Conservation (phyloP, 2,888 invertebrate genomes). For the Thymelicus acteon region DNA sequence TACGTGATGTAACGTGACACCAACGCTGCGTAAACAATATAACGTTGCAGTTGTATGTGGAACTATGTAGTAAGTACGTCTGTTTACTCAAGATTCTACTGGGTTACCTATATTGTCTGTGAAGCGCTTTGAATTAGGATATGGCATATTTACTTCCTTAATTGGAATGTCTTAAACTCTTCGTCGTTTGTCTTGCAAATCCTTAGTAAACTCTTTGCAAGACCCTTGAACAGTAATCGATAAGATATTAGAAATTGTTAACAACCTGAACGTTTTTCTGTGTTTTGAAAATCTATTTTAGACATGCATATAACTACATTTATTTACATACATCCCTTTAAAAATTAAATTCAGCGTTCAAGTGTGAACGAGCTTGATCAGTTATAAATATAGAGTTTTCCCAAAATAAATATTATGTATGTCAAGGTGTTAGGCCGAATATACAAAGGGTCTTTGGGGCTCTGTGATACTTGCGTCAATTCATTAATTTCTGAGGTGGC, state of each 20-base stretch:
- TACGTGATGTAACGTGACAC: constrained; percentile 17
- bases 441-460: no score
- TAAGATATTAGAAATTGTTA: no score
- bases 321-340: not conserved
- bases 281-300: no score
- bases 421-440: not conserved
- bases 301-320: no score
- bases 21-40: not conserved
- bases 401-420: not conserved
- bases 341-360: not conserved
- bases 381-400: not conserved
- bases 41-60: not conserved
- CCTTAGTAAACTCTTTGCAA: no score
- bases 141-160: no score
- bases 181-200: no score
- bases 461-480: no score
- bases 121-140: not conserved
- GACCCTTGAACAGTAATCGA: no score
- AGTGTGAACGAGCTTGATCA: not conserved
- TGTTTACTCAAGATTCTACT: not conserved
- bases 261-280: no score
- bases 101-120: not conserved
- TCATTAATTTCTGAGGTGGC: no score
- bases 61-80: not conserved
- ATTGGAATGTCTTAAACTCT: no score